Percentiles rank a stretch among this genome's conserved stretches.
These are phyloP conservation scores for Trogon surrucura DNA, from an alignment of 2,113 vertebrate species.

Conservation along the genomic window DNA sequence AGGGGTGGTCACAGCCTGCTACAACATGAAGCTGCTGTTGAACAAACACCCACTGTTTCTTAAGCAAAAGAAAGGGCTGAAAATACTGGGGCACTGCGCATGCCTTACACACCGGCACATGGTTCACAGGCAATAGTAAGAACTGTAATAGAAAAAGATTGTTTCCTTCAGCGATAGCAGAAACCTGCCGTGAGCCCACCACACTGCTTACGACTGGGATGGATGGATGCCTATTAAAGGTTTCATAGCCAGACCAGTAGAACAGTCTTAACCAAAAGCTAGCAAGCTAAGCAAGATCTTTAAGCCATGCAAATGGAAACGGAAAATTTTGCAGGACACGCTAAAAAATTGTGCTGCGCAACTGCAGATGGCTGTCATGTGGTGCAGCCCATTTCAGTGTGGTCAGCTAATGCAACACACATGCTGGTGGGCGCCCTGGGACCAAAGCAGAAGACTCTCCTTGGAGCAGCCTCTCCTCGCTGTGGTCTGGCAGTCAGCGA, in stretches of 20 bases:
- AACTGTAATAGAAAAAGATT: neutral
- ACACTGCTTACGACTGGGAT: fast-evolving
- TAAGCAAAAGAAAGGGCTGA: neutral
- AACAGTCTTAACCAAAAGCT: slow-evolving; percentile 2
- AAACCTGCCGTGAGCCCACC: neutral
- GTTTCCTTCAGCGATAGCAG: neutral
- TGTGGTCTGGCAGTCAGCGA: slow-evolving; percentile 50
- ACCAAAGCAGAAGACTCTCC: slow-evolving; percentile 35
- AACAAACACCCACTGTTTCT: neutral
- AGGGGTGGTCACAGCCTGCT: neutral
- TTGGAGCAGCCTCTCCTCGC: neutral
- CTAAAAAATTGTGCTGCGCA: neutral
- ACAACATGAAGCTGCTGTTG: fast-evolving
- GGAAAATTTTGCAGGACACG: slow-evolving; percentile 25
- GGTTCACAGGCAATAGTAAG: neutral
- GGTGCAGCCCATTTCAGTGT: slow-evolving; percentile 33
- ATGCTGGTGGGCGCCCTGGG: neutral
- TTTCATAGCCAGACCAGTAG: neutral
- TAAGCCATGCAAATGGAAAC: neutral
- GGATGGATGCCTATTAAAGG: neutral
- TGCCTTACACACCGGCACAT: neutral
- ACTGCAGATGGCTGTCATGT: slow-evolving; percentile 41
- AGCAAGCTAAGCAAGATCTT: slow-evolving; percentile 50
- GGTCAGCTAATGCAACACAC: slow-evolving; percentile 60
- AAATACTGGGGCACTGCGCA: neutral